Evolutionary conservation across 1,140 invertebrate genomes (phyloP), one percentile per base, ranked within the genome.

Genomic region (Adoxophyes honmai): DNA sequence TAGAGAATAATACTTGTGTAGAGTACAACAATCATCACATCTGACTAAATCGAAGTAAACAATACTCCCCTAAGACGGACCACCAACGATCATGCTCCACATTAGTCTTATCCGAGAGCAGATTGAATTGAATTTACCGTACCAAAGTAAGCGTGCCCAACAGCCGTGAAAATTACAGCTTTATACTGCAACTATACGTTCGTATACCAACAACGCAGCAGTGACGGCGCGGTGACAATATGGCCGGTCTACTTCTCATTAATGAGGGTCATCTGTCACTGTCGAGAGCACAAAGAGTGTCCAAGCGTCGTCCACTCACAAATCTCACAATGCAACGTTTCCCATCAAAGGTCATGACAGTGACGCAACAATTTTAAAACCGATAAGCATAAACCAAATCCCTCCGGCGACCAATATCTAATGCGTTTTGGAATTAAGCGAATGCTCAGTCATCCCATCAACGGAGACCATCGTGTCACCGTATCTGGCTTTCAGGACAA

Each of bases 241-340:
- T 64, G 55, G 15, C 57, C 6, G 35, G 34, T 48, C 44, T 54
- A 53, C 34, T 11, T 53, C 34, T 44, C 65, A 68, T 73, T 75
- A 77, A 74, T 66, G 68, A 52, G 11, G 36, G 48, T 63, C 64
- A 73, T 75, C 69, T 35, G 59, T 78, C 70, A 75, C 63, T 57
- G 70, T 70, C 68, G 44, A 34, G 28, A 13, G 7, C 37, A 69
- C 64, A 75, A 75, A 68, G 60, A 62, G 21, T 62, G 55, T 39
- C 59, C 55, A 44, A 61, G 55, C 55, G 42, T 51, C 28, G 52
- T 59, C 36, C 28, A 35, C 38, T 34, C 35, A 28, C 21, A 28
- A 28, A 3, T 18, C 54, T 35, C 51, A 48, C 36, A 42, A 53
- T 28, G 21, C 48, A 15, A 39, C 18, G 34, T 55, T 59, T 63